Evolutionary conservation across 2,113 vertebrate genomes (phyloP), one percentile per base, ranked within the genome.

Genomic region (Nesogale talazaci): DNA sequence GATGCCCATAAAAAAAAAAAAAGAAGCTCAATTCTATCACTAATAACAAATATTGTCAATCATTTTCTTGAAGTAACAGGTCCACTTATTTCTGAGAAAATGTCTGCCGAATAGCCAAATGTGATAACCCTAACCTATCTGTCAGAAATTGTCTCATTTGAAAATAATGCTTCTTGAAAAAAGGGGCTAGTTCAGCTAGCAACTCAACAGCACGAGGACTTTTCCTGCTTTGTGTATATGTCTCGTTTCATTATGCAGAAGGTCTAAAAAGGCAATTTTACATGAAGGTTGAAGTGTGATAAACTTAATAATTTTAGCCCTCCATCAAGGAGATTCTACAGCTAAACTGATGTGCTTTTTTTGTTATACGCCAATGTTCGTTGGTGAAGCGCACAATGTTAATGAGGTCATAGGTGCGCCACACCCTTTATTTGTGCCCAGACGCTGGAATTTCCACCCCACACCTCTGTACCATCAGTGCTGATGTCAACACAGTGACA

Each of bases 291-390:
- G 12, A 90, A 25, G 94, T 36, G 36, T 92, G 65, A 69, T 61
- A 80, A 75, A 84, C 83, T 78, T 63, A 82, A n/a, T 74, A 67
- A 65, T 80, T 52, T 91, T 36, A 83, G 15, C 81, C 25, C 56
- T 75, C 22, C 69, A 56, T 34, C 38, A 77, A 91, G 23, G 22
- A 22, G 16, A 86, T 75, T 93, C 19, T 76, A 76, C 52, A 72
- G 31, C 56, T 61, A 84, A 92, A 19, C 7, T 61, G 27, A 5
- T 23, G 57, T 36, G 1, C 0, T 6, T 34, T 2, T 57, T 81
- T 88, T 67, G n/a, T 67, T 52, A 52, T 20, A 16, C 82, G 19
- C 4, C 36, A 36, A 17, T 15, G 0, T 23, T 27, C 23, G 3
- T 29, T 42, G 16, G 70, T 14, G 10, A 61, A 29, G 27, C 89